Base-by-base conservation (phyloP, 2,113 vertebrate species). In the Promerops cafer region DNA sequence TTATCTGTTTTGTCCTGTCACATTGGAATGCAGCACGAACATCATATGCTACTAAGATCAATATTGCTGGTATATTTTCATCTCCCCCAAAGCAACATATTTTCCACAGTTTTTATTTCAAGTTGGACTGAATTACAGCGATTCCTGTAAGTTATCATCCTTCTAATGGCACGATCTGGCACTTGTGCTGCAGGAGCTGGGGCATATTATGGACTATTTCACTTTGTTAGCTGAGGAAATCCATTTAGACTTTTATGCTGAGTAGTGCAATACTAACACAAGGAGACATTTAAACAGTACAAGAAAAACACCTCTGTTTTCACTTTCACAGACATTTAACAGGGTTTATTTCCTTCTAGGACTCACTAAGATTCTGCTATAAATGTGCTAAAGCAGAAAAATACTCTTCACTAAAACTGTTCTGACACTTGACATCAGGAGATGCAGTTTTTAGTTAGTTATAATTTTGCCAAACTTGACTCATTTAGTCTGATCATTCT, bases 81-180 rank as follows among this genome's bases (percentile, higher is more conserved):
- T 82, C 81, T 89, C 49, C 83, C 65, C 44, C 19, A 89, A 92
- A 94, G 80, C 83, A 94, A 78, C 64, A n/a, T 56, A 81, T 94
- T 97, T 92, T 7, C 54, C 68, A 77, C 59, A 74, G 83, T 74
- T 95, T 97, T 91, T 65, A 89, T 91, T 79, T 84, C 60, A 71
- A 90, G 85, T 91, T 74, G 1, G 26, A 78, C 27, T 71, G 66
- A 89, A 75, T 71, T 87, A 63, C 4, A 81, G 86, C 35, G 63
- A 78, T 60, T 93, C 39, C 76, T 94, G 35, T 49, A 82, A 90
- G 57, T 84, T 78, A 56, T 42, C 45, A 33, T 50, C 50, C 13
- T 66, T 16, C 86, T 87, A 87, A 90, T 75, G 75, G 60, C 80
- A 83, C 4, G 33, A 45, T 31, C 68, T 78, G 76, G 68, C 82